Conservation (phyloP, 1,140 invertebrate genomes). For the Matsumurasca onukii region DNA sequence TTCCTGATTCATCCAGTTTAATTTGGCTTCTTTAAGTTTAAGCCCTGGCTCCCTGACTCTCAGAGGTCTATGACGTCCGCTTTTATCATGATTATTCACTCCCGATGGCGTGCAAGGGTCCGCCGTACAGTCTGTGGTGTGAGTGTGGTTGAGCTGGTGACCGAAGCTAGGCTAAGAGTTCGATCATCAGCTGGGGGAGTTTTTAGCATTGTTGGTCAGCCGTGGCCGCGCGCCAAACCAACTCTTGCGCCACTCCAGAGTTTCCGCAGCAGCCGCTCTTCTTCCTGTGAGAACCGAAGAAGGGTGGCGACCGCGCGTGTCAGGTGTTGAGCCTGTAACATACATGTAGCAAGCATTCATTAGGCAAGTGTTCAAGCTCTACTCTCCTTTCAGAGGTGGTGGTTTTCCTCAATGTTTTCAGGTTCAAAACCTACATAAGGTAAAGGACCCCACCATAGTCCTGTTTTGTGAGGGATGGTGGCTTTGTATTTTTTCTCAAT, state of each 20-base stretch:
- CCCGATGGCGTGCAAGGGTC: too few relatives aligned
- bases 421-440: too few relatives aligned
- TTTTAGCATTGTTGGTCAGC: conserved; percentile 43
- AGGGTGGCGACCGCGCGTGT: conserved; percentile 84
- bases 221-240: conserved; percentile 75
- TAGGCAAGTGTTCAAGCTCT: background rate
- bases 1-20: too few relatives aligned
- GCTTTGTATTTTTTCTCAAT: background rate
- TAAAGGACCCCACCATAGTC: background rate
- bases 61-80: too few relatives aligned
- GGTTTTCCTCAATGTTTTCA: too few relatives aligned
- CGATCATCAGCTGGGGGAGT: conserved; percentile 36
- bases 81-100: too few relatives aligned
- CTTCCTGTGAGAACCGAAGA: conserved; percentile 79
- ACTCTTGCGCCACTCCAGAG: conserved; percentile 84
- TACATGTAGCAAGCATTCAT: too few relatives aligned
- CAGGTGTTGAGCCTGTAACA: conserved; percentile 83
- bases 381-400: too few relatives aligned
- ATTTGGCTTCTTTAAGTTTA: too few relatives aligned
- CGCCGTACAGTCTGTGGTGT: too few relatives aligned
- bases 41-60: too few relatives aligned
- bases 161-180: background rate
- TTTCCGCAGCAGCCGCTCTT: conserved; percentile 86
- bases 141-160: too few relatives aligned
- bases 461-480: background rate